Base-by-base conservation (phyloP, 2,797 vertebrate species). In the Gouania willdenowi region DNA sequence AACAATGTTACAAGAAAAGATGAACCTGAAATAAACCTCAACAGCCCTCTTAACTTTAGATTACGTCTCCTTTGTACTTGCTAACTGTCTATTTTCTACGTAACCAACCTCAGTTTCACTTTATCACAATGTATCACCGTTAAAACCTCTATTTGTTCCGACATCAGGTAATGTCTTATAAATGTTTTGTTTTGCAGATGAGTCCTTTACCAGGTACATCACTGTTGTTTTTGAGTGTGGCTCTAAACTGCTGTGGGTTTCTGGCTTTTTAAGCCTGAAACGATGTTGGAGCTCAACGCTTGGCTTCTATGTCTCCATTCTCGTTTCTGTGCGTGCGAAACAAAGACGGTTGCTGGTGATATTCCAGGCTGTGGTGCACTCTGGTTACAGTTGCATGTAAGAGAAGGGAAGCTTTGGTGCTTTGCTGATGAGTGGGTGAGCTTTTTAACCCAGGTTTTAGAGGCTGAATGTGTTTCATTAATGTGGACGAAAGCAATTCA, bases 161-260 rank as follows among this genome's bases (percentile, higher is more conserved):
- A 6, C 7, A 16, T 28, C 51, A 40, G 78, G 72, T 82, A 78
- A 74, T 17, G 62, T 74, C 63, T 72, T 55, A 58, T 36, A 32
- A 58, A 54, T 62, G 47, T 20, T 76, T 73, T 79, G 36, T 75
- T 38, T 78, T 76, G 3, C 82, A 85, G 85, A 72, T 10, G 57
- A 60, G 57, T 41, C 33, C 60, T 77, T 79, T 41, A 77, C 53
- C 79, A 85, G 85, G 83, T 87, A 82, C 56, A 56, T 33, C 27
- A 36, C 35, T 57, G 43, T 29, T 62, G 68, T 66, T 29, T 70
- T 63, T 67, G 26, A 39, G 55, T 77, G 68, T 79, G 48, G 59
- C 58, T 75, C 46, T 8, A 52, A 53, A 33, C 28, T 52, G 65
- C 59, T 73, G 41, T 42, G 54, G n/a, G n/a, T n/a, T n/a, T 70